Conservation (phyloP, 2,797 vertebrate genomes). For the Enteromius argenteus region DNA sequence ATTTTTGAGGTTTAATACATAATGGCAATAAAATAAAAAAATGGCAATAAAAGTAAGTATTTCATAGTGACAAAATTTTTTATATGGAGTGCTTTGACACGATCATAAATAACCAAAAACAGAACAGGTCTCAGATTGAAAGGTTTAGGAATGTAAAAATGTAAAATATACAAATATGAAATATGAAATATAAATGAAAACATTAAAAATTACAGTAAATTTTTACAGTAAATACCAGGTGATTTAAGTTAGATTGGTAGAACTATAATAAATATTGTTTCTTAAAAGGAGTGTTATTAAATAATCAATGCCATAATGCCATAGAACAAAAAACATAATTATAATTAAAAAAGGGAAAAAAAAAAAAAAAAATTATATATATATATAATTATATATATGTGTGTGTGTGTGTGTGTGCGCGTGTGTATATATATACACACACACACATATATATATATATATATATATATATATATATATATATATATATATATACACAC, state of each 20-base stretch:
- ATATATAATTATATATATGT: no score
- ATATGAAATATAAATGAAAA: not conserved
- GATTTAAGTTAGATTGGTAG: not conserved
- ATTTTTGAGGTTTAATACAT: not conserved
- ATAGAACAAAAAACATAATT: not conserved
- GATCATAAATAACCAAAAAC: not conserved
- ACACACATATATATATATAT: no score
- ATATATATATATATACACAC: no score
- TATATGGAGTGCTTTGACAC: not conserved
- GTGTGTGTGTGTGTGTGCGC: no score
- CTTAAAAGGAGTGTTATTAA: not conserved
- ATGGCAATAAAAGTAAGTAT: not conserved
- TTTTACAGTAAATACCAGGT: not conserved
- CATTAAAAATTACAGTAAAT: not conserved
- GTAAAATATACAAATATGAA: not conserved
- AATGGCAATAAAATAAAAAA: not conserved
- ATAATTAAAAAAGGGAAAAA: not conserved
- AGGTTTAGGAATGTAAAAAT: not conserved
- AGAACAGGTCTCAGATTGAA: not conserved
- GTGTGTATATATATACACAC: no score
- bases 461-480: no score
- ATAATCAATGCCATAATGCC: not conserved
- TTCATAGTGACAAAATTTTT: not conserved
- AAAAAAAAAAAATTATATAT: no score
- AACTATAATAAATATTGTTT: not conserved